phyloP scores from a whole-genome alignment of 92 coral and sea anemone genomes.

The Parazoanthus swiftii region DNA sequence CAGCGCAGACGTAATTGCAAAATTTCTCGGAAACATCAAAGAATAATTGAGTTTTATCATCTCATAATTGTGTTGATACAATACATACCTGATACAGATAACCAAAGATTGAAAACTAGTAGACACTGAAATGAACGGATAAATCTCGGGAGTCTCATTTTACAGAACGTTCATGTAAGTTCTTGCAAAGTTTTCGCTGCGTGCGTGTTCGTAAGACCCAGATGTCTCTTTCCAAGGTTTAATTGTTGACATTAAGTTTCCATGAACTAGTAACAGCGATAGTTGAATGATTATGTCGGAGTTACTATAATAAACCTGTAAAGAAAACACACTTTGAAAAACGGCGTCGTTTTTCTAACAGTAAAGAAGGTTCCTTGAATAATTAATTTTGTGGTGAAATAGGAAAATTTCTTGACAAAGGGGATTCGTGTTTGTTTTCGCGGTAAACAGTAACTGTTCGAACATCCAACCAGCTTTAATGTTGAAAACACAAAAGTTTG shows the following conservation, averaged over 20 bases:
- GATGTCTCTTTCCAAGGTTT: neutral
- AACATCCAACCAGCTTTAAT: neutral
- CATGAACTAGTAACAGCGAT: neutral
- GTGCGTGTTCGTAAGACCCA: neutral
- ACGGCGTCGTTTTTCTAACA: neutral
- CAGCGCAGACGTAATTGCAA: neutral
- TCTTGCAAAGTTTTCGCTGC: neutral
- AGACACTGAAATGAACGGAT: neutral
- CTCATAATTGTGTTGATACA: neutral
- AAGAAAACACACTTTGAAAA: neutral
- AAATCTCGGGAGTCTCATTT: neutral
- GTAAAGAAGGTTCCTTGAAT: neutral
- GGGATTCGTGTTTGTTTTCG: neutral
- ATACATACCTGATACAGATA: neutral
- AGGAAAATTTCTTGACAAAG: neutral
- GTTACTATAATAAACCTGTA: neutral
- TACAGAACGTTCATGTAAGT: neutral
- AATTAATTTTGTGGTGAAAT: constrained; percentile 11
- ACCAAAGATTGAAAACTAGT: neutral
- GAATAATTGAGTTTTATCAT: neutral
- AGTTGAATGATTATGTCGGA: neutral
- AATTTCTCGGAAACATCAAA: neutral
- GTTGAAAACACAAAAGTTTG: neutral
- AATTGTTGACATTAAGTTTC: neutral
- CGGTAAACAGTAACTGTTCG: neutral